Evolutionary conservation across 2,888 invertebrate species (phyloP), one percentile per base, ranked within the genome.

Genomic region (Lacanobia wlatinum): DNA sequence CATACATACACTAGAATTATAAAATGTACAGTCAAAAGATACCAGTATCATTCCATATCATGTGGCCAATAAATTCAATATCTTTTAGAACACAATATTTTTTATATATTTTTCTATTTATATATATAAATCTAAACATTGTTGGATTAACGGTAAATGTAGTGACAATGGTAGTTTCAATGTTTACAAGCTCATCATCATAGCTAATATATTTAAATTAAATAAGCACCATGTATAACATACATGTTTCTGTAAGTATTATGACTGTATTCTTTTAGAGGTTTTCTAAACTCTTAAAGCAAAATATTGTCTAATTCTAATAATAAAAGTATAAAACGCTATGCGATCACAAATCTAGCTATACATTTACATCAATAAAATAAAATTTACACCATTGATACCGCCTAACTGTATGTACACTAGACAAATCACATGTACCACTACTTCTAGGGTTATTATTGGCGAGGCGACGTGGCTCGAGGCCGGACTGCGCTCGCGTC

Each of bases 311-410:
- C 87, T 90, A 89, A 88, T 86, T 87, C 88, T 91, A 91, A 89
- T 86, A 90, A 91, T 90, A 91, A 93, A 94, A 94, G 91, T 86
- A 86, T 86, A 94, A 94, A 94, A 94, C 95, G 94, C 94, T 94
- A 94, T 91, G 95, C 95, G 93, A 95, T 95, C 95, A 94, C 95
- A 94, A 94, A 92, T 90, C 93, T 94, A 95, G 90, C 93, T 91
- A 92, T 90, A 92, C 83, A 89, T 92, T 92, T 88, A 91, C 91
- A 94, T 90, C 87, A 86, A 90, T 92, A 93, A 93, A 93, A 94
- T 92, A 92, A 95, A 94, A 95, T 94, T 87, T 95, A 95, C 96
- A 95, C 94, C 95, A 87, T 93, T 88, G 89, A 93, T 90, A 94
- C 92, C 95, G 84, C 90, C 90, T 93, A 93, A 92, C 90, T 87